Conservation (phyloP, 2,797 vertebrate species). For the Pygocentrus nattereri region DNA sequence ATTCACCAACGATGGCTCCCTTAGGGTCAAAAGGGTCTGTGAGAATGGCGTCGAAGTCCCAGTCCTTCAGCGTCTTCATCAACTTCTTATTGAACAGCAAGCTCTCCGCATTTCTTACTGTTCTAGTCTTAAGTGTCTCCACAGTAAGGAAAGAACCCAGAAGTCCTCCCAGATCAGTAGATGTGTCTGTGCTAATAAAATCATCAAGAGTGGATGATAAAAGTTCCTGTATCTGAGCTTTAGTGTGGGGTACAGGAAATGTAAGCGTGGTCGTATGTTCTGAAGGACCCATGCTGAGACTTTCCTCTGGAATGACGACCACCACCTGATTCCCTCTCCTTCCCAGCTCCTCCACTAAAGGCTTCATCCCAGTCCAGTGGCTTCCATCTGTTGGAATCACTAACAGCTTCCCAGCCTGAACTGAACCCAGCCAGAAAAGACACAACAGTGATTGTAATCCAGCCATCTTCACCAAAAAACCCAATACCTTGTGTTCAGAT, state of each 20-base stretch:
- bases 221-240: neutral
- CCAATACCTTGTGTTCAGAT: too few relatives aligned
- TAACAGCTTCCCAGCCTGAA: conserved; percentile 65
- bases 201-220: conserved; percentile 63
- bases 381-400: conserved; percentile 75
- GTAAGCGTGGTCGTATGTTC: neutral
- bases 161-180: too few relatives aligned
- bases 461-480: neutral
- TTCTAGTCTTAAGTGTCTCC: too few relatives aligned
- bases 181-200: too few relatives aligned
- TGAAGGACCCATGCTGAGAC: neutral
- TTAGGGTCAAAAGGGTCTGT: too few relatives aligned
- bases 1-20: too few relatives aligned
- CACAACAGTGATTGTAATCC: neutral
- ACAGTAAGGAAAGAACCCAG: too few relatives aligned
- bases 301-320: conserved; percentile 65
- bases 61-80: too few relatives aligned
- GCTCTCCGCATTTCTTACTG: too few relatives aligned
- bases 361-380: conserved; percentile 78
- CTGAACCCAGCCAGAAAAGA: conserved; percentile 2
- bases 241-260: neutral
- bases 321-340: conserved; percentile 73
- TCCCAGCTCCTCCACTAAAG: conserved; percentile 63
- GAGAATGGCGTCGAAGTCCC: too few relatives aligned
- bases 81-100: too few relatives aligned